These are phyloP conservation scores for Laupala kohalensis DNA, from an alignment of 1,140 invertebrate species.

Conservation along the genomic window DNA sequence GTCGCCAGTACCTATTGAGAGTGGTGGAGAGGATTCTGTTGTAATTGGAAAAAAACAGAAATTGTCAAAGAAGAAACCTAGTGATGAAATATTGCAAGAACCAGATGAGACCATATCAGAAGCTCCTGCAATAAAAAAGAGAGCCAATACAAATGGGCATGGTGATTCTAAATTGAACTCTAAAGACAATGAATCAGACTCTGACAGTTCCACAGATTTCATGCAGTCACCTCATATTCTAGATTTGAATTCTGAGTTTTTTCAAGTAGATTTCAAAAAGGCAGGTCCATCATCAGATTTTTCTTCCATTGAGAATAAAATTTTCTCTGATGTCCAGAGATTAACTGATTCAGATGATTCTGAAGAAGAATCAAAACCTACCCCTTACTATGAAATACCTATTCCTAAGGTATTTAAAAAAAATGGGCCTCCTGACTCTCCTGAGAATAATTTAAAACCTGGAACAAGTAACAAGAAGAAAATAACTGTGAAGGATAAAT, in stretches of 20 bases:
- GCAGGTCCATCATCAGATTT: slow-evolving; percentile 18
- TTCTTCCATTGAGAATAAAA: slow-evolving; percentile 25
- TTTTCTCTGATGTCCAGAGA: slow-evolving; percentile 16
- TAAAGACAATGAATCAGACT: neutral
- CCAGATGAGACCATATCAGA: neutral
- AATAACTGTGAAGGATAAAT: neutral
- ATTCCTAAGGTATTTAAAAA: neutral
- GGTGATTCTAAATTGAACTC: neutral
- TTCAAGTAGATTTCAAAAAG: slow-evolving; percentile 3
- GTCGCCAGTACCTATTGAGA: neutral
- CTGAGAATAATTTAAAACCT: neutral
- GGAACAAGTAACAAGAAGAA: neutral
- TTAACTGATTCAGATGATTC: slow-evolving; percentile 25
- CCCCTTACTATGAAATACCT: neutral
- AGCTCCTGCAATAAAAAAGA: neutral
- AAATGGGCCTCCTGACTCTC: neutral
- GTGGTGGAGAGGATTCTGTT: neutral
- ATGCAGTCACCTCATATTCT: neutral
- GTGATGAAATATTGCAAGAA: too few relatives aligned
- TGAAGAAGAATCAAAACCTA: slow-evolving; percentile 17
- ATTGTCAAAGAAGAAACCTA: neutral
- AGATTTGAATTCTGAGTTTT: slow-evolving; percentile 10
- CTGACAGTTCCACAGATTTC: slow-evolving; percentile 9
- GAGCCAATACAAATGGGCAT: neutral
- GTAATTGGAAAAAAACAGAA: neutral